Base-by-base conservation (phyloP, 2,797 vertebrate genomes). In the Dendrocincla fuliginosa region DNA sequence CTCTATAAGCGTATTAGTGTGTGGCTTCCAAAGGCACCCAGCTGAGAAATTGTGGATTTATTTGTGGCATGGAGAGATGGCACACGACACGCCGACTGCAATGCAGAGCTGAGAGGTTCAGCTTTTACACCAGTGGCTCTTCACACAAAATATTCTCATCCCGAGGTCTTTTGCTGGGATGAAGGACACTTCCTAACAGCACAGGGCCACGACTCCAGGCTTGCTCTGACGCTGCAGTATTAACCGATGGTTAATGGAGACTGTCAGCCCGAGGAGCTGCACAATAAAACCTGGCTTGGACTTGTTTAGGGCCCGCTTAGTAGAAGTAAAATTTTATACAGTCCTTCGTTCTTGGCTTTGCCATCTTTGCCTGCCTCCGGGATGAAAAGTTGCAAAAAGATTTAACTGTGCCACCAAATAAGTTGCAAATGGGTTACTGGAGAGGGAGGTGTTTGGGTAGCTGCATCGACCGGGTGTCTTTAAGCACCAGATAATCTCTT, bases 111-210 rank as follows among this genome's bases (percentile, higher is more conserved):
- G 3, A 83, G 73, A 75, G 64, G 75, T 52, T 90, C 28, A 4
- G 92, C 92, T 93, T 73, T 88, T 90, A 73, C 74, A 60, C 89
- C 6, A 4, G 20, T 63, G 77, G 61, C 80, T 91, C 68, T 74
- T 96, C 89, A 87, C 93, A 90, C 96, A 97, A 96, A 97, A 64
- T 88, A 84, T 73, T 93, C 87, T 97, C 81, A 96, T 93, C 92
- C 63, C 5, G 25, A 93, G 95, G 91, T 95, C 95, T 96, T 64
- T 71, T 44, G 92, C 90, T 81, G 87, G 93, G 91, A 96, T 46
- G 81, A 96, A 96, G 87, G 94, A 90, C 24, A 13, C 87, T 84
- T 92, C 71, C 64, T 70, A 83, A 89, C 94, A 92, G 82, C 80
- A 3, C 77, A 55, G 87, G 89, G 84, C 96, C 24, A 1, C 2